A percentile compares a stretch with the other conserved stretches of the same genome.
Conservation (phyloP, 1,140 invertebrate species). For the Holcopasites calliopsidis region DNA sequence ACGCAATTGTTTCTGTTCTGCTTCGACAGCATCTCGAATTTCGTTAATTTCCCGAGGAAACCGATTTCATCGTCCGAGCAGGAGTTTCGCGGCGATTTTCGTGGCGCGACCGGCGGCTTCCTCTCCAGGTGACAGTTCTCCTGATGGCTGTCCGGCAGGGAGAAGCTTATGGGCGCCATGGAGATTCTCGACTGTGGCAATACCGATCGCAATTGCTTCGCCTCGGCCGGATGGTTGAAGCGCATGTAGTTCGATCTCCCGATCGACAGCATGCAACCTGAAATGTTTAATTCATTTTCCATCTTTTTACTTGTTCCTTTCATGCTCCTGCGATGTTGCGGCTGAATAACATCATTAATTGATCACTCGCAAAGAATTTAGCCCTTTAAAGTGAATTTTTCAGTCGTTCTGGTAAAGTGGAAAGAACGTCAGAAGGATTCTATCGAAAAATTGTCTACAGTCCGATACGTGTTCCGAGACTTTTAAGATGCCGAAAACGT, state of each 20-base stretch:
- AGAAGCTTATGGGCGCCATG: slow-evolving; percentile 85
- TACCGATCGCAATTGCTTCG: slow-evolving; percentile 90
- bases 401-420: too few species aligned
- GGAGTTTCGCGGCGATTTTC: slow-evolving; percentile 78
- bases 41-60: slow-evolving; percentile 75
- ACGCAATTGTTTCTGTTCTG: slow-evolving; percentile 74
- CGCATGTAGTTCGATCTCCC: slow-evolving; percentile 93
- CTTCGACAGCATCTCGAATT: slow-evolving; percentile 76
- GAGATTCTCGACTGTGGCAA: slow-evolving; percentile 87
- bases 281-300: slow-evolving; percentile 55
- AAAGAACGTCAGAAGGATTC: too few species aligned
- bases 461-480: too few species aligned
- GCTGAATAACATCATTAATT: too few species aligned
- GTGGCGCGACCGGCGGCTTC: slow-evolving; percentile 80
- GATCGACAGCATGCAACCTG: slow-evolving; percentile 92
- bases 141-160: slow-evolving; percentile 62
- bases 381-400: too few species aligned
- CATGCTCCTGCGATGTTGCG: too few species aligned
- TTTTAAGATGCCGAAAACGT: background rate
- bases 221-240: slow-evolving; percentile 94
- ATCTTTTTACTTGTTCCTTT: too few species aligned
- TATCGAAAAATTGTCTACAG: background rate
- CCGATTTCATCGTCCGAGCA: slow-evolving; percentile 80
- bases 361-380: too few species aligned
- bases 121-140: slow-evolving; percentile 72